Evolutionary conservation across 2,888 invertebrate genomes (phyloP).

Genomic region (Ochlodes sylvanus): DNA sequence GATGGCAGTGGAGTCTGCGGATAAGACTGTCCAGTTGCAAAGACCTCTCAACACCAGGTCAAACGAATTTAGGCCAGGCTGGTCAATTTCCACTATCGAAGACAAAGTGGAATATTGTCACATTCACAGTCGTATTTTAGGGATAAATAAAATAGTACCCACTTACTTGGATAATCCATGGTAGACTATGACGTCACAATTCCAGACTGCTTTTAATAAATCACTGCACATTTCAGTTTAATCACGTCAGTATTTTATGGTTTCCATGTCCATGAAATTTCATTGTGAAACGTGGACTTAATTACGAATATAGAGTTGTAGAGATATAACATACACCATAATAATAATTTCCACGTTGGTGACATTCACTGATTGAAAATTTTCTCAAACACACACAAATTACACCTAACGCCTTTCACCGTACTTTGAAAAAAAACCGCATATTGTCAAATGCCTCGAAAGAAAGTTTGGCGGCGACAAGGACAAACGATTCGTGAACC

Average conservation of each 20-base stretch:
- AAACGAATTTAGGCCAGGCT: no score
- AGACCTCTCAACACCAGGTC: no score
- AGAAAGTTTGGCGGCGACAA: constrained; percentile 47
- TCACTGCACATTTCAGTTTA: constrained; percentile 13
- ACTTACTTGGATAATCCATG: neutral
- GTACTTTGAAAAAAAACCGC: constrained; percentile 36
- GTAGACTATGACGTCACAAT: neutral
- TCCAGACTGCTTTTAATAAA: neutral
- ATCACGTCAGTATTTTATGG: neutral
- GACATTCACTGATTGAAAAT: constrained; percentile 20
- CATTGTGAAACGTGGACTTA: neutral
- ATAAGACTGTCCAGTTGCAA: no score
- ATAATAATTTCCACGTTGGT: constrained; percentile 12
- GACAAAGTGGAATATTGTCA: no score
- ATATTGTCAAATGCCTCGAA: constrained; percentile 45
- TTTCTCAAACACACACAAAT: constrained; percentile 24
- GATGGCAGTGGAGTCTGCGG: no score
- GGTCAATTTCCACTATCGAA: no score
- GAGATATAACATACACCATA: neutral
- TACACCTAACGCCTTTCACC: constrained; percentile 33
- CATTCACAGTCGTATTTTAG: no score
- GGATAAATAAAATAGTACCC: neutral
- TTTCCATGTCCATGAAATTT: neutral
- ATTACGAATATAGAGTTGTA: neutral
- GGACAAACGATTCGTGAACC: constrained; percentile 46